Percentiles rank a stretch among this genome's conserved stretches.
These are phyloP conservation scores for Euproctis similis DNA, from an alignment of 2,888 invertebrate genomes.

Conservation along the genomic window DNA sequence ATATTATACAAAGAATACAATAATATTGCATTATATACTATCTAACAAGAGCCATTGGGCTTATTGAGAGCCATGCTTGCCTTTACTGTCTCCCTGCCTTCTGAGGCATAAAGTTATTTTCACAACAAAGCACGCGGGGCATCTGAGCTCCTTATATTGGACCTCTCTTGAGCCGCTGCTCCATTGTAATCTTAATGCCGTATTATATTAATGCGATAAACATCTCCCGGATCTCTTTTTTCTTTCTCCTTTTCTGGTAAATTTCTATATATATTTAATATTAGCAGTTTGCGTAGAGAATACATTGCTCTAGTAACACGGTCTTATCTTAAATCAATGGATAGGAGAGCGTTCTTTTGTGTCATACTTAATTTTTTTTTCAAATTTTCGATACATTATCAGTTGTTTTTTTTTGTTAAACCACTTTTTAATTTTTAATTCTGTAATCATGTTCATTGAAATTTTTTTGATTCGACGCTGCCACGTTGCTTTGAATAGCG, in stretches of 20 bases:
- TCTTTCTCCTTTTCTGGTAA: conserved; percentile 53
- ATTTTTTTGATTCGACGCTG: no score
- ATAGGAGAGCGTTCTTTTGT: conserved; percentile 42
- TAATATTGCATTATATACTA: conserved; percentile 42
- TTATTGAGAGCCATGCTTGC: conserved; percentile 63
- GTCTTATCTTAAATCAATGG: conserved; percentile 52
- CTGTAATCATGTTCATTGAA: no score
- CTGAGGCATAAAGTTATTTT: conserved; percentile 71
- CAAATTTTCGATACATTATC: no score
- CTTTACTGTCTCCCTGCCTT: conserved; percentile 57
- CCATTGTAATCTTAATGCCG: conserved; percentile 73
- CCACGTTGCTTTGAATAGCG: conserved; percentile 17
- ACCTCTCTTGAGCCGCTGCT: conserved; percentile 68
- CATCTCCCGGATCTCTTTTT: conserved; percentile 58
- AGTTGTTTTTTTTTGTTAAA: no score
- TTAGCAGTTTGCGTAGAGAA: conserved; percentile 43
- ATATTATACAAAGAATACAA: conserved; percentile 59
- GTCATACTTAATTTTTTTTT: no score
- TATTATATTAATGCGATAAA: conserved; percentile 76
- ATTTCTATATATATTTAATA: conserved; percentile 55
- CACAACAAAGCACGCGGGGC: conserved; percentile 67
- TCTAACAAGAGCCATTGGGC: conserved; percentile 59
- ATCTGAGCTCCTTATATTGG: conserved; percentile 71
- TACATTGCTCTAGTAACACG: conserved; percentile 52
- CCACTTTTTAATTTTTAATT: conserved; percentile 2